phyloP scores from a whole-genome alignment of 2,113 vertebrate species.

The Clarias gariepinus region DNA sequence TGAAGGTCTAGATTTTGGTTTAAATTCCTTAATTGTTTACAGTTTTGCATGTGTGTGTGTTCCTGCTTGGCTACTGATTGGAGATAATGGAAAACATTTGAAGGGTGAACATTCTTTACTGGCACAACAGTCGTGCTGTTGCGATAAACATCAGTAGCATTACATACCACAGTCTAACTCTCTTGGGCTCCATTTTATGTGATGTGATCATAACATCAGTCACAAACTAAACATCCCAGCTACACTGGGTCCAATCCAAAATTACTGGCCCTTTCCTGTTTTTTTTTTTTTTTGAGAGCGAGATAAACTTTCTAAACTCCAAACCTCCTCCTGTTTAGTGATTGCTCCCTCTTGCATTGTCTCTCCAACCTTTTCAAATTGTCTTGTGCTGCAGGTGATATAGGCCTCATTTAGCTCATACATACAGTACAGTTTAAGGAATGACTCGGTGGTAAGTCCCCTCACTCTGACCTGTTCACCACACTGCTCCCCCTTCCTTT shows the following conservation, averaged over 20 bases:
- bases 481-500: neutral
- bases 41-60: constrained; percentile 7
- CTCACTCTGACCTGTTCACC: constrained; percentile 38
- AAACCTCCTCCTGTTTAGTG: neutral
- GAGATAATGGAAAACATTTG: constrained; percentile 53
- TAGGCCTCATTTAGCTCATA: constrained; percentile 51
- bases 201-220: constrained; percentile 5
- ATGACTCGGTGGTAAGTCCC: constrained; percentile 60
- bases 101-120: constrained; percentile 43
- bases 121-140: constrained; percentile 1
- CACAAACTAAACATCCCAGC: neutral
- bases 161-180: constrained; percentile 13
- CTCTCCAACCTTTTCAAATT: constrained; percentile 58
- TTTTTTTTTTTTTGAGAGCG: neutral
- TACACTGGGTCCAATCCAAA: constrained; percentile 23
- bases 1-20: neutral
- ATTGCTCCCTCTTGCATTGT: neutral
- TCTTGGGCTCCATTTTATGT: constrained; percentile 25
- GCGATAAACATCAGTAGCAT: constrained; percentile 44
- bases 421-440: constrained; percentile 48
- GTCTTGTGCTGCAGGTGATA: constrained; percentile 67
- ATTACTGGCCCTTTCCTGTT: neutral
- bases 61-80: constrained; percentile 26
- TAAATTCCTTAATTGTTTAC: neutral
- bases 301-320: neutral